Percentiles rank a stretch among this genome's conserved stretches.
Conservation (phyloP, 2,797 vertebrate genomes). For the Champsocephalus gunnari region DNA sequence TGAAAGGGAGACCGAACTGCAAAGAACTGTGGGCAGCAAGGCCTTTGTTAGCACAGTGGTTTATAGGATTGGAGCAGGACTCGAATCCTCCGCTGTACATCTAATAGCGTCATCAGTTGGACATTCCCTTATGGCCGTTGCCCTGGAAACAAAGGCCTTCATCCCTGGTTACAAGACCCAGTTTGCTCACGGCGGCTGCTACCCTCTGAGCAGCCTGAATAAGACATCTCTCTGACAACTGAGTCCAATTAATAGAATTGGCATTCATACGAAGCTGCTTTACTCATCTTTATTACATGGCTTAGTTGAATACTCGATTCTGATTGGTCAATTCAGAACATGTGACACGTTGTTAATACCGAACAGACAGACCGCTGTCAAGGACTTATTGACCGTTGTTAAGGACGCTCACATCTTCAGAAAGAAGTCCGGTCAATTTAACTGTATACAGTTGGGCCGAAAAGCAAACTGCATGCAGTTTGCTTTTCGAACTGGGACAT, state of each 20-base stretch:
- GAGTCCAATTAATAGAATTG: constrained; percentile 16
- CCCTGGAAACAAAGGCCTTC: constrained; percentile 71
- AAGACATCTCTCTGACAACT: constrained; percentile 40
- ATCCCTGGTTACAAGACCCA: constrained; percentile 58
- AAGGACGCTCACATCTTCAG: no score
- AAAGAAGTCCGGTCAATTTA: no score
- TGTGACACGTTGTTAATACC: no score
- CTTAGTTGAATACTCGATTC: no score
- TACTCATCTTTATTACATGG: background rate
- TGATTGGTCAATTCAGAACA: no score
- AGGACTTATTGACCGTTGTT: no score
- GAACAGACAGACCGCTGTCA: no score
- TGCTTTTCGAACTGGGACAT: no score
- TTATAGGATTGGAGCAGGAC: constrained; percentile 7
- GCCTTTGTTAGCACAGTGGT: background rate
- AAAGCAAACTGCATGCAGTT: no score
- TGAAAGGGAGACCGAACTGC: background rate
- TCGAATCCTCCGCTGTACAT: constrained; percentile 28
- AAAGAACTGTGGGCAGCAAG: background rate
- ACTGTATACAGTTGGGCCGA: no score
- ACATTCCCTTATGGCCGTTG: constrained; percentile 58
- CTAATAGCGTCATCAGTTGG: constrained; percentile 25
- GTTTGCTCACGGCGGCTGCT: constrained; percentile 47
- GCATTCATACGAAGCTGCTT: background rate
- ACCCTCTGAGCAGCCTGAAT: constrained; percentile 2